Percentiles rank a stretch among this genome's conserved stretches.
phyloP scores from a whole-genome alignment of 2,113 vertebrate genomes.

The Tupaia chinensis region DNA sequence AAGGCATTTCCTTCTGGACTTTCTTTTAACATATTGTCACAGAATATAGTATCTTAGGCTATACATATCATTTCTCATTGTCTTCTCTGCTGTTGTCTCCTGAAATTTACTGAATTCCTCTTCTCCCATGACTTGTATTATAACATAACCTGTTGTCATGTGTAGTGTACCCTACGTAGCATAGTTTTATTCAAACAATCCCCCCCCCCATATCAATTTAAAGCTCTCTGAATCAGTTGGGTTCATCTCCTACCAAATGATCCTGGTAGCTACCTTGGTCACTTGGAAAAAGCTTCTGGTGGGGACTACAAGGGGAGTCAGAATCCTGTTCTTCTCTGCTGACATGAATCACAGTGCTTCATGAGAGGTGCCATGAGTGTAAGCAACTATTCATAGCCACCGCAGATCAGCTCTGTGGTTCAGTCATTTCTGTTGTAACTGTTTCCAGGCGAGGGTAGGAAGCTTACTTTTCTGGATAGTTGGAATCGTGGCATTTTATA shows the following conservation, averaged over 20 bases:
- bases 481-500: not conserved
- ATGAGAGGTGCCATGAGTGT: not conserved
- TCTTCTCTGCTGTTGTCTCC: not conserved
- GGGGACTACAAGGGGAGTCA: not conserved
- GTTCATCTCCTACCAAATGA: not conserved
- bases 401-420: not conserved
- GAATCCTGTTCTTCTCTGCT: not conserved
- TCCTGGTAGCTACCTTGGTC: not conserved
- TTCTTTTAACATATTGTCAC: not conserved
- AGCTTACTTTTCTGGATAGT: not conserved
- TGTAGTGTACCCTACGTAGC: not conserved
- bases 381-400: not conserved
- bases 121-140: not conserved
- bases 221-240: not conserved
- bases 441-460: not conserved
- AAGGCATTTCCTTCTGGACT: not conserved
- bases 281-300: not conserved
- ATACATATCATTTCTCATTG: not conserved
- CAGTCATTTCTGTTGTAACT: not conserved
- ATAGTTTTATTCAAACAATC: slow-evolving; percentile 31
- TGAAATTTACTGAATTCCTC: not conserved
- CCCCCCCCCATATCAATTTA: not conserved
- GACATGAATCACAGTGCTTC: not conserved
- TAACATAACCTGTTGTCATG: not conserved
- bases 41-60: not conserved